Conservation (phyloP, 1,140 invertebrate genomes). For the Cydia fagiglandana region DNA sequence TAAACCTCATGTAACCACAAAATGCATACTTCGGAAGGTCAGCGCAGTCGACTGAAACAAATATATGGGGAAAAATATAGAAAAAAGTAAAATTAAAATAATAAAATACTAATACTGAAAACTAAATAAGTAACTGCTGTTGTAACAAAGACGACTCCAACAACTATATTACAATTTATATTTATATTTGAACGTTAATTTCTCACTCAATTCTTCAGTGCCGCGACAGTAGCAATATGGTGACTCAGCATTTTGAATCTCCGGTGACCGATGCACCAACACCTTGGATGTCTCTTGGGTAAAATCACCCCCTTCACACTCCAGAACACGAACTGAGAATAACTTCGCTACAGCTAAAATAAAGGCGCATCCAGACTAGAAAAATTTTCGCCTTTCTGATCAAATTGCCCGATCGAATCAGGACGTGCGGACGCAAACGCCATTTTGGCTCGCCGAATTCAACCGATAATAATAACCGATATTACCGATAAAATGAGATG, state of each 20-base stretch:
- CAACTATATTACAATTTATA: too few relatives aligned
- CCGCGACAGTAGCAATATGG: conserved; percentile 53
- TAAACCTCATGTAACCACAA: conserved; percentile 81
- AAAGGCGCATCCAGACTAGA: too few relatives aligned
- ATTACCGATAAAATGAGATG: too few relatives aligned
- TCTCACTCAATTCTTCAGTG: not conserved
- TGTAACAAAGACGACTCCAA: too few relatives aligned
- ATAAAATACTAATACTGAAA: not conserved
- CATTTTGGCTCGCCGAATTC: too few relatives aligned
- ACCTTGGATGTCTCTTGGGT: conserved; percentile 55
- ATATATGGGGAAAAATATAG: conserved; percentile 3
- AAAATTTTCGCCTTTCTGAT: too few relatives aligned
- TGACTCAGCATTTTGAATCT: conserved; percentile 33
- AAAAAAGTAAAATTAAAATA: conserved; percentile 44
- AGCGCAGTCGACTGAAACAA: conserved; percentile 59
- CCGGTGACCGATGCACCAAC: conserved; percentile 47
- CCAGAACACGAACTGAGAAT: conserved; percentile 80
- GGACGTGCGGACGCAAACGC: too few relatives aligned
- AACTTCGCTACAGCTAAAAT: conserved; percentile 78
- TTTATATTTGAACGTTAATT: not conserved
- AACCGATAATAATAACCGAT: too few relatives aligned
- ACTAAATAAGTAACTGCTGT: too few relatives aligned
- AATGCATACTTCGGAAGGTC: conserved; percentile 81
- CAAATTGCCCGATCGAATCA: too few relatives aligned
- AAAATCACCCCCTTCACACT: conserved; percentile 81